Conservation (phyloP, 2,797 vertebrate species). For the Meriones psammophilus region DNA sequence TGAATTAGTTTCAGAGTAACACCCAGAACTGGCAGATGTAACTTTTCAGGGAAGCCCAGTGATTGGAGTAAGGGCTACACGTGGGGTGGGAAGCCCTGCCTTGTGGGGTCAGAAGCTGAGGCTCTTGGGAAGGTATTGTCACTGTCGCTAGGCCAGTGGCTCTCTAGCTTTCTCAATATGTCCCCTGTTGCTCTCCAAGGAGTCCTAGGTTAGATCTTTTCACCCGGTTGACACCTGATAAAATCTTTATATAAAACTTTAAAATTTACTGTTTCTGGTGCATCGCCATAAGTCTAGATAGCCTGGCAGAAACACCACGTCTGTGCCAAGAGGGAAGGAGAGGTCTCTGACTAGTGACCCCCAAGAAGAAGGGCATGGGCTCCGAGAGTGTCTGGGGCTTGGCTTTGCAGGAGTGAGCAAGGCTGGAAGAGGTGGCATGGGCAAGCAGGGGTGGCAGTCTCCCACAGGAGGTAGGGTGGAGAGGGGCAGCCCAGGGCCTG, state of each 20-base stretch:
- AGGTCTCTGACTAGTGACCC: fast-evolving
- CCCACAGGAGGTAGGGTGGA: too few species aligned
- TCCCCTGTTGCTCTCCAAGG: neutral
- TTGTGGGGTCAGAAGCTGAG: neutral
- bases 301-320: neutral
- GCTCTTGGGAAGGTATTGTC: neutral
- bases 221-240: neutral
- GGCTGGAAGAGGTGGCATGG: neutral
- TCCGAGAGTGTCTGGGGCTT: neutral
- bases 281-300: neutral
- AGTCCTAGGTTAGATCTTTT: neutral
- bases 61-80: neutral
- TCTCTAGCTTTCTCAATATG: neutral
- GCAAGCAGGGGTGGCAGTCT: neutral
- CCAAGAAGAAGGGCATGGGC: too few species aligned
- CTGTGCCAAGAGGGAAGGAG: neutral
- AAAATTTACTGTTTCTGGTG: neutral
- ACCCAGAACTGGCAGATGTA: neutral
- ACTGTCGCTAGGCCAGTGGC: neutral
- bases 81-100: neutral
- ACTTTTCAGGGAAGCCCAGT: neutral
- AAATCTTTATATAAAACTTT: neutral
- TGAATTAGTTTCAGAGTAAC: too few species aligned
- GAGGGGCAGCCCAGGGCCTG: neutral
- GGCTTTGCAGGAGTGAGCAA: too few species aligned